Base-by-base conservation (phyloP, 2,797 vertebrate species). In the Psittacula derbiana region DNA sequence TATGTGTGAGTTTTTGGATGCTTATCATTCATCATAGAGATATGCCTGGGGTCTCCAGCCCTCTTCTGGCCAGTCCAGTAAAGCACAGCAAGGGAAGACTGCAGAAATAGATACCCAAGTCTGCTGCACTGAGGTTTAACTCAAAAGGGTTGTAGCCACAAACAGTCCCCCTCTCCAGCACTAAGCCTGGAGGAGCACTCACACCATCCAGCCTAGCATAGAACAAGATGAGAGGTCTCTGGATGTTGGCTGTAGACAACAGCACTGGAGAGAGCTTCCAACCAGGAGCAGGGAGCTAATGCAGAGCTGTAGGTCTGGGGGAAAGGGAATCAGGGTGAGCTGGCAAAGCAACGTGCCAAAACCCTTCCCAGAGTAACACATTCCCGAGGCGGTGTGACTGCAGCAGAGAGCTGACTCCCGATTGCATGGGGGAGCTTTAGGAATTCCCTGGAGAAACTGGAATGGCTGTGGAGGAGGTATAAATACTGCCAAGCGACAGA, bases 21-120 rank as follows among this genome's bases (percentile, higher is more conserved):
- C n/a, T 64, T 21, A 41, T 65, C 5, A 33, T 14, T 62, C n/a
- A 12, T 73, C 78, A 80, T 50, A 5, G 74, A 7, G 64, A 31
- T 86, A 86, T 83, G 69, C 57, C 52, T 80, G 78, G 57, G 52
- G 64, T 85, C 72, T 87, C 90, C 86, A 92, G 83, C 94, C 91
- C 95, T 84, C 89, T 97, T 71, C 91, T 86, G 94, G 93, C 66
- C 31, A 3, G n/a, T 18, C 13, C 40, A 1, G 0, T 57, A 40
- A 90, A 80, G 57, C 41, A 61, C 47, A 33, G 31, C 55, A 46
- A 12, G 0, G 16, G 16, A 53, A 65, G 40, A 38, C 3, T 0
- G 8, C n/a, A 83, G 66, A 71, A 82, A 12, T 0, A 23, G 25
- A 52, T 5, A 27, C 2, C 38, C 8, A 19, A 36, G 38, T 10